Base-by-base conservation (phyloP, 2,113 vertebrate species). In the Pomatorhinus ruficollis region DNA sequence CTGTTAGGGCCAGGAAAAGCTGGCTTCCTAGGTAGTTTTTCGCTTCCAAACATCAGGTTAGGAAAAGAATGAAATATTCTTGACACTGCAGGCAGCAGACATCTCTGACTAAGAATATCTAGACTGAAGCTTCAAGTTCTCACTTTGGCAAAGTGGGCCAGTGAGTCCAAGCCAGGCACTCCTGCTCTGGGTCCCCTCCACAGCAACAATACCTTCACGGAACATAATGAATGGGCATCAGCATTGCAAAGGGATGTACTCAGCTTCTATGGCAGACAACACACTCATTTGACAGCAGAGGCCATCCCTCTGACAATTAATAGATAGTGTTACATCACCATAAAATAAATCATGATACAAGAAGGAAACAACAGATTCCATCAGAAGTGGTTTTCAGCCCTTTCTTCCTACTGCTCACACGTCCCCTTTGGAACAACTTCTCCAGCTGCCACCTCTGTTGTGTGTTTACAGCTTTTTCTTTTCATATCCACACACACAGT, bases 151-250 rank as follows among this genome's bases (percentile, higher is more conserved):
- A 70, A 70, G 47, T 1, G 37, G 15, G 35, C 4, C 15, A 23
- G 23, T 2, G 14, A 69, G 30, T 47, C 42, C 40, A 35, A 66
- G 30, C 5, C 47, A 45, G 47, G 42, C 50, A 76, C 19, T 60
- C 25, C 22, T 28, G 49, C 35, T 61, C 33, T 2, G 0, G 0
- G 18, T 30, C 8, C 31, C 60, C 35, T 22, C 0, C 8, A 53
- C 21, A 53, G n/a, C 61, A 70, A 31, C 2, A 7, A 22, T 1
- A 15, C 14, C 14, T 18, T 14, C 45, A 42, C 27, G 37, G 22
- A 84, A 37, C 25, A 17, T 0, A 5, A 4, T 11, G 53, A 75
- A 54, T 12, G 50, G 31, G 39, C 12, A 70, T 7, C 25, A 56
- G 31, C 42, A 37, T 9, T 65, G 42, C 53, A 39, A 64, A 63